Percentiles rank a stretch among this genome's conserved stretches.
Conservation (phyloP, 2,113 vertebrate genomes). For the Oxyruncus cristatus region DNA sequence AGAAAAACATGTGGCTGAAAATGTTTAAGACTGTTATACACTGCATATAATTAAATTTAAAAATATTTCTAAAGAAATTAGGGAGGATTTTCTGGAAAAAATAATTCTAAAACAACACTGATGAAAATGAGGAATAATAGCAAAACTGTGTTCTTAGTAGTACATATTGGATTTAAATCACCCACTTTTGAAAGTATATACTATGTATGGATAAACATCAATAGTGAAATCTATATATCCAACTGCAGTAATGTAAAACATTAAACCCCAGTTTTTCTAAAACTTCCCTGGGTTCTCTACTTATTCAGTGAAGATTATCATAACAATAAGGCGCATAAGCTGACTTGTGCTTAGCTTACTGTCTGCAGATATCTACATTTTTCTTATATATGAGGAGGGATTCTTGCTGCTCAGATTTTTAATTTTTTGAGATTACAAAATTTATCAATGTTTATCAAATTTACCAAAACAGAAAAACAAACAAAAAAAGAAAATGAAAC, state of each 20-base stretch:
- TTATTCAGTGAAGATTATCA: not conserved
- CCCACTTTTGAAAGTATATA: not conserved
- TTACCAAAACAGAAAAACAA: not conserved
- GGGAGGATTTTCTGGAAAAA: not conserved
- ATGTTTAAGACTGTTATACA: not conserved
- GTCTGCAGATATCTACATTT: not conserved
- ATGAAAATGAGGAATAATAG: not conserved
- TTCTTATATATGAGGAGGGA: not conserved
- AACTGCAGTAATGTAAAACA: not conserved
- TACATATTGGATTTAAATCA: not conserved
- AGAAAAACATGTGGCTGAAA: not conserved
- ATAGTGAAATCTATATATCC: not conserved
- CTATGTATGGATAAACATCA: not conserved
- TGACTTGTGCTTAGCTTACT: not conserved
- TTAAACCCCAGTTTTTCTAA: not conserved
- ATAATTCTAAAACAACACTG: not conserved
- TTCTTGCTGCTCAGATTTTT: not conserved
- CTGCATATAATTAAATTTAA: not conserved
- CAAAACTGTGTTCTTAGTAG: not conserved
- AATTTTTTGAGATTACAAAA: not conserved
- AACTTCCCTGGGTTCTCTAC: not conserved
- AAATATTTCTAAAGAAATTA: not conserved
- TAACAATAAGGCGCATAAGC: not conserved
- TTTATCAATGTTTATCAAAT: not conserved
- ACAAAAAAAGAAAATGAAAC: fast-evolving